phyloP scores from a whole-genome alignment of 2,888 invertebrate genomes.

The Lamellibrachia satsuma region DNA sequence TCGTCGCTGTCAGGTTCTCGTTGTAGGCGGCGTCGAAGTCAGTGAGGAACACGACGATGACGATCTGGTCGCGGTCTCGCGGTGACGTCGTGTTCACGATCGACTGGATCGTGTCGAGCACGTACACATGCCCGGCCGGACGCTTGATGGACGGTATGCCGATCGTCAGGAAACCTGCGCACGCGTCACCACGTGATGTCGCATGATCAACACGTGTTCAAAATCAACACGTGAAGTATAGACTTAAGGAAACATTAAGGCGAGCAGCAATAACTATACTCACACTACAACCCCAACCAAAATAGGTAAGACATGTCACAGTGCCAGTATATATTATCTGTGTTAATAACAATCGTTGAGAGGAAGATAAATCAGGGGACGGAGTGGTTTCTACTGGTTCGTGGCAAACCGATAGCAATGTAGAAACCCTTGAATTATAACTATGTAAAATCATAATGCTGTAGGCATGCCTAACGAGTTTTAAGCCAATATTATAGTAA shows the following conservation, averaged over 20 bases:
- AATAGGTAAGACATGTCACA: too few species aligned
- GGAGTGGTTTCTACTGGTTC: too few species aligned
- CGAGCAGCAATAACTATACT: too few species aligned
- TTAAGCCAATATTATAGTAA: too few species aligned
- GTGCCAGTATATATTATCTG: too few species aligned
- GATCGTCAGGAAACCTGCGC: constrained; percentile 62
- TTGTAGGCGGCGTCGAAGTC: constrained; percentile 57
- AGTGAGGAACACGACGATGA: constrained; percentile 63
- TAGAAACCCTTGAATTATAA: too few species aligned
- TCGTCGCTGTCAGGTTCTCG: constrained; percentile 34
- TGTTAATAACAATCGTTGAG: too few species aligned
- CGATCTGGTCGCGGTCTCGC: constrained; percentile 52
- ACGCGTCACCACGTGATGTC: not conserved
- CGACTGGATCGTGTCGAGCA: constrained; percentile 62
- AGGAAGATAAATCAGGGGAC: too few species aligned
- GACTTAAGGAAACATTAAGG: not conserved
- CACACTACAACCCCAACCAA: too few species aligned
- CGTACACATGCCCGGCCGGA: constrained; percentile 57
- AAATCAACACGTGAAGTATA: not conserved
- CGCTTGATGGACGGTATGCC: constrained; percentile 65
- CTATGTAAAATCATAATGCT: too few species aligned
- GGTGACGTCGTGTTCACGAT: constrained; percentile 56
- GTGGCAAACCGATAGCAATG: too few species aligned
- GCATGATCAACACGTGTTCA: not conserved
- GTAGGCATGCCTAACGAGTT: not conserved